phyloP scores from a whole-genome alignment of 1,140 invertebrate genomes.

The Drosophila funebris region DNA sequence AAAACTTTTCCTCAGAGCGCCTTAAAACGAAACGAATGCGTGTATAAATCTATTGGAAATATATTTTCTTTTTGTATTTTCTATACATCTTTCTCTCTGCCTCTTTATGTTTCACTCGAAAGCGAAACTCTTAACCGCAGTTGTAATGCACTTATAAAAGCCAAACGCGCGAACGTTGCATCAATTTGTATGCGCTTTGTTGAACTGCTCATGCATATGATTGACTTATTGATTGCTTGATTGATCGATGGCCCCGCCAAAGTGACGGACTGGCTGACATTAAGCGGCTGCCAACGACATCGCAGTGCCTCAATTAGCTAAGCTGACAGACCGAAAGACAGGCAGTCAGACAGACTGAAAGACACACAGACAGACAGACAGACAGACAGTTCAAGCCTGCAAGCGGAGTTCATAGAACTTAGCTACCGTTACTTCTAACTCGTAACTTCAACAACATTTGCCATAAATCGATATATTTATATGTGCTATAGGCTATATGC shows the following conservation, averaged over 20 bases:
- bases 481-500: conserved; percentile 38
- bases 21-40: conserved; percentile 51
- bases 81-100: conserved; percentile 3
- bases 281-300: conserved; percentile 51
- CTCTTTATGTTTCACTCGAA: conserved; percentile 11
- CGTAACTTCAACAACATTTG: neutral
- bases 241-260: conserved; percentile 59
- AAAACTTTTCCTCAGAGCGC: conserved; percentile 54
- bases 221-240: conserved; percentile 80
- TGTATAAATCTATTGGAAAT: conserved; percentile 71
- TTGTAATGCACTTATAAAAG: conserved; percentile 23
- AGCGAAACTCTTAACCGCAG: conserved; percentile 54
- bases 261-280: conserved; percentile 71
- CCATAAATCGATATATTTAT: conserved; percentile 39
- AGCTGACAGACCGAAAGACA: conserved; percentile 25
- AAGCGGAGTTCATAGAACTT: conserved; percentile 63
- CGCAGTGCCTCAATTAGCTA: conserved; percentile 61
- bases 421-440: conserved; percentile 53
- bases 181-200: conserved; percentile 76
- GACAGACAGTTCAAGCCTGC: conserved; percentile 23
- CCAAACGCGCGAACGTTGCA: neutral
- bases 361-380: neutral
- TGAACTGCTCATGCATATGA: conserved; percentile 73
- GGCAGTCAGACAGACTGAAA: neutral
- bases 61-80: conserved; percentile 22